Base-by-base conservation (phyloP, 2,797 vertebrate genomes). In the Ctenochaetus hawaiiensis region DNA sequence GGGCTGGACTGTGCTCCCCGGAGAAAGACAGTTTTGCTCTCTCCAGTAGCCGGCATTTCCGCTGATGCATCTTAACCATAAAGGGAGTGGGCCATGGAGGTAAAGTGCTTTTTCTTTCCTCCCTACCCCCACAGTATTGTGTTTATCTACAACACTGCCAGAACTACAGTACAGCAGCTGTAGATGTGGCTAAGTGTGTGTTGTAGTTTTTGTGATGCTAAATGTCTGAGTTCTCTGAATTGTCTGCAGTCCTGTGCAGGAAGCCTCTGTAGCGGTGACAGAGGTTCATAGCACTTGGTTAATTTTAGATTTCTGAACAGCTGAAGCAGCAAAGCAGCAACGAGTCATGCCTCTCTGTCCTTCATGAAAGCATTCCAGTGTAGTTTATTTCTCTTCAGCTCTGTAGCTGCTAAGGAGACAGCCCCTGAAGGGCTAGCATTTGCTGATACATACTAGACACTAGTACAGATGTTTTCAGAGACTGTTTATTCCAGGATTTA, bases 281-380 rank as follows among this genome's bases (percentile, higher is more conserved):
- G 58, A 43, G 54, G 51, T 69, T 57, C 59, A 63, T 59, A 75
- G 61, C 49, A 57, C 56, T 10, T 51, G 39, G 79, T 77, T 93
- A 94, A 93, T 92, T 93, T 87, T 93, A 93, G 88, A 72, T 72
- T 63, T 74, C 54, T 71, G 82, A 87, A 83, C 90, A 94, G 92
- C 90, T 93, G 91, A 89, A 83, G 86, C 72, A 82, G 81, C 67
- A 78, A 26, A 20, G 57, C 80, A 57, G 67, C 30, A 69, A 58
- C 67, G 74, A 81, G 67, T 20, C 74, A 53, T 54, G 58, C 30
- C 47, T 59, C 77, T 52, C 71, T 70, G 58, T 78, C 67, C 72
- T 82, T 58, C 54, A 47, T 60, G 56, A 20, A 75, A 80, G 64
- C 61, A 77, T 82, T 88, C 70, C 78, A 85, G 66, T 80, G 61